Base-by-base conservation (phyloP, 2,888 invertebrate genomes). In the Sphaeridia pumilis region DNA sequence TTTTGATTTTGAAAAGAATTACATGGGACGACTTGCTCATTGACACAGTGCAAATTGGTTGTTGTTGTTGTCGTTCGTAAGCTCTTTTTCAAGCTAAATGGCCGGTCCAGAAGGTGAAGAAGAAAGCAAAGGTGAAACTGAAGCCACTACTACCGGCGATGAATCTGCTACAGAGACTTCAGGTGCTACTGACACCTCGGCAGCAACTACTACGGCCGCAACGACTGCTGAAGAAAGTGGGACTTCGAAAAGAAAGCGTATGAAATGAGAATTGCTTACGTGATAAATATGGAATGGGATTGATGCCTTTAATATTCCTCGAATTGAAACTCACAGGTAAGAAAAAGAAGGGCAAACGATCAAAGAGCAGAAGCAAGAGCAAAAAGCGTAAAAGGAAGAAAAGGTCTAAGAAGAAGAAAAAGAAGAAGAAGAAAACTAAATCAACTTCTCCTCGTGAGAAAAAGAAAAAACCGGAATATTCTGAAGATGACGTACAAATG, bases 401-500 rank as follows among this genome's bases (percentile, higher is more conserved):
- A 14, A 53, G 51, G 41, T 50, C 52, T 20, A 60, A 60, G 46
- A 49, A 50, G 46, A 52, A 49, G 17, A 49, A 52, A 27, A 49
- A 48, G 28, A 54, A 51, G 38, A 52, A 54, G 49, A 55, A 54
- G 44, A 56, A 56, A 46, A 50, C 48, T 31, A 54, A 55, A 22
- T 10, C 17, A 21, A n/a, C n/a, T n/a, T n/a, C n/a, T n/a, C n/a
- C n/a, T n/a, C 48, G 27, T n/a, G 22, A 31, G 17, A 46, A 41
- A 34, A 55, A 49, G 27, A 34, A 45, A 34, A 55, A 55, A 35
- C 57, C 58, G 10, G 35, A 58, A 46, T 59, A 57, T 47, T 59
- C 60, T 3, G 58, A 58, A 5, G 55, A 63, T 21, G 63, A 60
- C 26, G 57, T 63, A 1, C 36, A 35, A 2, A 20, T 35, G 48